Base-by-base conservation (phyloP, 2,888 invertebrate genomes). In the Cremastinae sp. region DNA sequence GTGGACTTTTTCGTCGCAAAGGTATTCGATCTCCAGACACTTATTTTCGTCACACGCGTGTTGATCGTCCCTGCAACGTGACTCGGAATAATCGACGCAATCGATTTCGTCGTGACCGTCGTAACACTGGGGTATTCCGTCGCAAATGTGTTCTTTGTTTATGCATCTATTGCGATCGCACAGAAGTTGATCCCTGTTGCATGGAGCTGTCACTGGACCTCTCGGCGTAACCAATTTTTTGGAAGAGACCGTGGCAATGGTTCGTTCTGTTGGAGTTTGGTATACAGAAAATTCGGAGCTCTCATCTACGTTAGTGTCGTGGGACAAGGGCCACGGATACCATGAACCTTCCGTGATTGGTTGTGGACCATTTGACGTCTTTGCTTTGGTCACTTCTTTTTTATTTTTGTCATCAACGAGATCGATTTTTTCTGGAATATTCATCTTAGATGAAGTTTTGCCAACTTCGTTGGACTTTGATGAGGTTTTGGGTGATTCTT, bases 1-100 rank as follows among this genome's bases (percentile, higher is more conserved):
- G 83, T 92, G 90, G 43, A 43, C 53, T 45, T 81, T 62, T 58
- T 85, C 85, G 83, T 92, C 89, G 83, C 92, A 92, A 62, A 86
- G 86, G 61, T 82, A 81, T 61, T 82, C 75, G 69, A 84, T 81
- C 59, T 88, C 83, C 58, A 91, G 54, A 59, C 84, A 84, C 16
- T 71, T 70, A 0, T 62, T 75, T 0, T 74, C 74, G 53, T 81
- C 83, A 62, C 86, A 86, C 5, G 73, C 45, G 12, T 81, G 74
- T 51, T 83, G 78, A n/a, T 79, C 72, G 2, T 71, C 62, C 34
- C 62, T 36, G 65, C 81, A 80, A 12, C 70, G 76, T 4, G 49
- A 38, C 16, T 36, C n/a, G 36, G 68, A 20, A 38, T 47, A 16
- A 14, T 71, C 18, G 28, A 10, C 34, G 3, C 75, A 75, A 10